Evolutionary conservation across 1,140 invertebrate species (phyloP).

Genomic region (Thaumetopoea pityocampa): DNA sequence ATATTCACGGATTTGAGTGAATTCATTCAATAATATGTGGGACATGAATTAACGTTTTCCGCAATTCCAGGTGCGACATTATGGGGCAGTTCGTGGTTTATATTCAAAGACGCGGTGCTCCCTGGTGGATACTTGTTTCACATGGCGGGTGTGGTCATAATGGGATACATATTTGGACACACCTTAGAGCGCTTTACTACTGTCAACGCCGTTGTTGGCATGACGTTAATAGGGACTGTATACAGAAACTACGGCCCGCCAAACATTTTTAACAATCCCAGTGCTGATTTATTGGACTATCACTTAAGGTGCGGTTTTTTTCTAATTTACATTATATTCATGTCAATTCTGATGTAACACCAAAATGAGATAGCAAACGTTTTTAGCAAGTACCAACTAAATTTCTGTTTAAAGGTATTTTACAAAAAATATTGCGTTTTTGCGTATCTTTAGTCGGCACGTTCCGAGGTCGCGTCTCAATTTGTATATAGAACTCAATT

Average conservation of each 20-base stretch:
- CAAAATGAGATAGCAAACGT: too few species aligned
- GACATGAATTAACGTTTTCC: too few species aligned
- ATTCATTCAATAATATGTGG: too few species aligned
- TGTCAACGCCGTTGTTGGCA: slow-evolving; percentile 89
- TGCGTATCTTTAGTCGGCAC: too few species aligned
- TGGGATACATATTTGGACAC: slow-evolving; percentile 88
- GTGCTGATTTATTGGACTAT: slow-evolving; percentile 78
- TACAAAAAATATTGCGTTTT: too few species aligned
- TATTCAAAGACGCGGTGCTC: slow-evolving; percentile 84
- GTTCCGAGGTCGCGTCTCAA: too few species aligned
- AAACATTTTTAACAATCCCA: slow-evolving; percentile 79
- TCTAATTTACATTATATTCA: background rate
- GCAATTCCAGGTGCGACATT: slow-evolving; percentile 78
- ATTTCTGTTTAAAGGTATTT: too few species aligned
- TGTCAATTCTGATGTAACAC: background rate
- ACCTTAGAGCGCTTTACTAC: slow-evolving; percentile 81
- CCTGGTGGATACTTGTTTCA: slow-evolving; percentile 86
- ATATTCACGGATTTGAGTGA: too few species aligned
- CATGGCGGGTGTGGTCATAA: slow-evolving; percentile 82
- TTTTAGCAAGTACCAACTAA: too few species aligned
- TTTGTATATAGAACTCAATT: too few species aligned
- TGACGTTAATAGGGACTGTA: slow-evolving; percentile 87
- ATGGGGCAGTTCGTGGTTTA: slow-evolving; percentile 83
- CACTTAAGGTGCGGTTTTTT: slow-evolving; percentile 59
- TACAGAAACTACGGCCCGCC: slow-evolving; percentile 84